phyloP scores from a whole-genome alignment of 1,140 invertebrate species.

The Penaeus vannamei region DNA sequence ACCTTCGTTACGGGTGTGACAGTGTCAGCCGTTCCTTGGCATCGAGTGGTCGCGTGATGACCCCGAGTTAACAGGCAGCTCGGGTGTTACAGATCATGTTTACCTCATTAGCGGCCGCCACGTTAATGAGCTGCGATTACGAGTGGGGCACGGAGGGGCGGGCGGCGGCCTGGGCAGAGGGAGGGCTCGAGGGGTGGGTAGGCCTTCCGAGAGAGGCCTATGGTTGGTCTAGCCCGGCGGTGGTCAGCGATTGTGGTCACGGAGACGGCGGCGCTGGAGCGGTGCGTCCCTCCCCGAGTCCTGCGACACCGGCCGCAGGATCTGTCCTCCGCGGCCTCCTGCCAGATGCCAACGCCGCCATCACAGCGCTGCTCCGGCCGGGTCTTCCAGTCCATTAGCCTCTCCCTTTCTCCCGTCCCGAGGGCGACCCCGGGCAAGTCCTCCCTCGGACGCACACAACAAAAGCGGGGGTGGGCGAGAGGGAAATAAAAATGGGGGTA shows the following conservation, averaged over 20 bases:
- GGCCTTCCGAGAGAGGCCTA: constrained; percentile 17
- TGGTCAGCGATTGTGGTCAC: too few relatives aligned
- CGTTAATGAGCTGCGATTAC: constrained; percentile 54
- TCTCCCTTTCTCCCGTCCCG: too few relatives aligned
- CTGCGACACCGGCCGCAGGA: too few relatives aligned
- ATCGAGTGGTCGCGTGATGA: constrained; percentile 31
- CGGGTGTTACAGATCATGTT: constrained; percentile 62
- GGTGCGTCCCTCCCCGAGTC: neutral
- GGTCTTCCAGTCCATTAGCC: neutral
- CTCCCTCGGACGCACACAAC: too few relatives aligned
- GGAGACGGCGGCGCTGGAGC: too few relatives aligned
- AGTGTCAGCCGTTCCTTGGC: constrained; percentile 32
- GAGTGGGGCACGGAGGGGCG: constrained; percentile 25
- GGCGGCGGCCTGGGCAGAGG: neutral
- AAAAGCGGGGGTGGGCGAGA: neutral
- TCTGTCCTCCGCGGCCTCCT: neutral
- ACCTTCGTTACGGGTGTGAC: constrained; percentile 25
- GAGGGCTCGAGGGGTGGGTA: constrained; percentile 18
- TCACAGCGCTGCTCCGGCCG: constrained; percentile 22
- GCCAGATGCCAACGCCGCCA: constrained; percentile 26
- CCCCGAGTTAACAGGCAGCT: constrained; percentile 18
- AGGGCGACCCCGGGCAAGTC: too few relatives aligned
- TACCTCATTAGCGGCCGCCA: constrained; percentile 56
- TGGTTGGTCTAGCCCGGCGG: too few relatives aligned
- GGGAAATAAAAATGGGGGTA: neutral